Percentiles rank a stretch among this genome's conserved stretches.
phyloP scores from a whole-genome alignment of 2,797 vertebrate species.

The Margarornis squamiger region DNA sequence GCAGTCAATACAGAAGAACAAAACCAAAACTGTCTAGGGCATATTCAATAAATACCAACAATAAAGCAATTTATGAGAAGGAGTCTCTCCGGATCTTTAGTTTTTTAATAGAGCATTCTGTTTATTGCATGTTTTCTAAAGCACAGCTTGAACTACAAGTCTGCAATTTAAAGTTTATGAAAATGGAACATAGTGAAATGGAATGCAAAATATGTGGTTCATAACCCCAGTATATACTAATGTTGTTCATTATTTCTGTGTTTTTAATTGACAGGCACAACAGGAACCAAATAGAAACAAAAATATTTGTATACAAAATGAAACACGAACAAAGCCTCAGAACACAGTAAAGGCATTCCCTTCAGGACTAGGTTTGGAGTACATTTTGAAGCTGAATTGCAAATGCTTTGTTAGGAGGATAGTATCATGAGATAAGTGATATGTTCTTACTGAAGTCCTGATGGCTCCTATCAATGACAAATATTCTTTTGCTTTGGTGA shows the following conservation, averaged over 20 bases:
- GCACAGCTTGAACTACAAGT: neutral
- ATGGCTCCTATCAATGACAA: neutral
- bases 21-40: neutral
- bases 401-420: neutral
- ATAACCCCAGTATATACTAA: neutral
- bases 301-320: neutral
- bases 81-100: neutral
- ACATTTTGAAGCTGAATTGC: neutral
- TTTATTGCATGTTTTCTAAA: neutral
- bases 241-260: neutral
- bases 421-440: neutral
- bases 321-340: neutral
- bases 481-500: neutral
- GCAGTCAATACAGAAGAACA: neutral
- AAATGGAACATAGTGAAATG: neutral
- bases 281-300: neutral
- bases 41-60: neutral
- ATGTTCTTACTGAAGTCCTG: neutral
- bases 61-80: neutral
- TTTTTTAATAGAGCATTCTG: neutral
- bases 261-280: neutral
- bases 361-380: neutral
- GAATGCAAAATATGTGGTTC: neutral
- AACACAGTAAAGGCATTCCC: neutral
- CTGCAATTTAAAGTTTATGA: neutral